Conservation (phyloP, 2,888 invertebrate species). For the Erynnis tages region DNA sequence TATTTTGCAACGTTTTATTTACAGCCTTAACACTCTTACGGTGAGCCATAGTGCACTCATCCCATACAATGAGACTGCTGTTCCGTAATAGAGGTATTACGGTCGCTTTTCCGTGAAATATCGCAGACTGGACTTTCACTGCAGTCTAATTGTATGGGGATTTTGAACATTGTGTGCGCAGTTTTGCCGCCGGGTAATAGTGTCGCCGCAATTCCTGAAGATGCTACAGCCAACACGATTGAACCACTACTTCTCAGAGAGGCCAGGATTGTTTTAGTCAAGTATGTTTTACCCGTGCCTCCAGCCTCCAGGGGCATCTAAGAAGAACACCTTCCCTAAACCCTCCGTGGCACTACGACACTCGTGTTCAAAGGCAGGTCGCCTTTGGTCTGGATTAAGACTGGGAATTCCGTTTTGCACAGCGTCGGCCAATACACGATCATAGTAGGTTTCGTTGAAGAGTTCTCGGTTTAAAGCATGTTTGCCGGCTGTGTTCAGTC, state of each 20-base stretch:
- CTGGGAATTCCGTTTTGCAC: too few relatives aligned
- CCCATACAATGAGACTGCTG: conserved; percentile 40
- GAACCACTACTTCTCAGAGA: background rate
- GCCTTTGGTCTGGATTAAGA: too few relatives aligned
- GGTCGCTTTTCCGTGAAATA: conserved; percentile 41
- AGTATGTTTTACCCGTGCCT: too few relatives aligned
- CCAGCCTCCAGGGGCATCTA: conserved; percentile 2
- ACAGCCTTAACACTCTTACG: conserved; percentile 36
- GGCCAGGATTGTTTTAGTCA: too few relatives aligned
- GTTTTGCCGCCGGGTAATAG: conserved; percentile 28
- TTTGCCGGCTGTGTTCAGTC: too few relatives aligned
- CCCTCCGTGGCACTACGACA: too few relatives aligned
- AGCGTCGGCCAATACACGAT: too few relatives aligned
- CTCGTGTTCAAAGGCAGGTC: too few relatives aligned
- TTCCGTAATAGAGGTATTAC: conserved; percentile 39
- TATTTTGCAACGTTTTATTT: conserved; percentile 30
- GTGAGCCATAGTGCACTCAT: conserved; percentile 32
- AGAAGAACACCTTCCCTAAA: too few relatives aligned
- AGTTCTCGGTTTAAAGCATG: too few relatives aligned
- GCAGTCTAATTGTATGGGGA: conserved; percentile 37
- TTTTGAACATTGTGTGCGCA: conserved; percentile 29
- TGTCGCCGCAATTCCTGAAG: conserved; percentile 30
- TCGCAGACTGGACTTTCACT: conserved; percentile 40
- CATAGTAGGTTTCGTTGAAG: too few relatives aligned
- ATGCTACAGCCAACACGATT: conserved; percentile 25